phyloP scores from a whole-genome alignment of 1,140 invertebrate species.

The Lepidurus arcticus region DNA sequence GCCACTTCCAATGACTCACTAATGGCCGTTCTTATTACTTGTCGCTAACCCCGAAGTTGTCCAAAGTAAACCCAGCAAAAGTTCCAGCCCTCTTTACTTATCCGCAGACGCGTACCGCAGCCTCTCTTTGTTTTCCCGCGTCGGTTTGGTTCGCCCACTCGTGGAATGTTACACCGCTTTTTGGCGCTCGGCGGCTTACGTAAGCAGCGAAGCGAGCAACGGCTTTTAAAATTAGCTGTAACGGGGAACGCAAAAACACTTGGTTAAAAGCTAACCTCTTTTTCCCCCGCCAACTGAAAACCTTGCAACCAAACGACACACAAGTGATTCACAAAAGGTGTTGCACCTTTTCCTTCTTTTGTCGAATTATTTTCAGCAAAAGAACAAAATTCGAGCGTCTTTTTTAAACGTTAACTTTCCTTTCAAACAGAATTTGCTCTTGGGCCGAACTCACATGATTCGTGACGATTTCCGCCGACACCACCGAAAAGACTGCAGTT shows the following conservation, averaged over 20 bases:
- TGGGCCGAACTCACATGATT: not conserved
- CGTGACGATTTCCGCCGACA: not conserved
- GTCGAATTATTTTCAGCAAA: too few species aligned
- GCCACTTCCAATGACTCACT: too few species aligned
- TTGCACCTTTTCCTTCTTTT: not conserved
- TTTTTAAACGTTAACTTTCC: not conserved
- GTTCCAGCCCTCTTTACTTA: not conserved
- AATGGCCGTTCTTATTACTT: too few species aligned
- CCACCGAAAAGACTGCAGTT: not conserved
- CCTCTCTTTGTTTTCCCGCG: slow-evolving; percentile 17
- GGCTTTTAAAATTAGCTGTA: slow-evolving; percentile 16
- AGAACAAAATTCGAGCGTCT: not conserved
- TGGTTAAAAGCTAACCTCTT: not conserved
- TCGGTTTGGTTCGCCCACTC: slow-evolving; percentile 9
- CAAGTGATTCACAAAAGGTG: not conserved
- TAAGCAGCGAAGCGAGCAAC: slow-evolving; percentile 18
- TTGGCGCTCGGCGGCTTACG: slow-evolving; percentile 11
- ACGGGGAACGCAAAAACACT: not conserved
- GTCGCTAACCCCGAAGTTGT: too few species aligned
- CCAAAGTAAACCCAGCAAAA: not conserved
- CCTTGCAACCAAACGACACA: not conserved
- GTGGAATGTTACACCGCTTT: slow-evolving; percentile 9
- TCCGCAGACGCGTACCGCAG: slow-evolving; percentile 16
- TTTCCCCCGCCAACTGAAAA: not conserved
- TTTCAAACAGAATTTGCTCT: not conserved